Percentiles rank a stretch among this genome's conserved stretches.
Conservation (phyloP, 1,140 invertebrate genomes). For the Halesus radiatus region DNA sequence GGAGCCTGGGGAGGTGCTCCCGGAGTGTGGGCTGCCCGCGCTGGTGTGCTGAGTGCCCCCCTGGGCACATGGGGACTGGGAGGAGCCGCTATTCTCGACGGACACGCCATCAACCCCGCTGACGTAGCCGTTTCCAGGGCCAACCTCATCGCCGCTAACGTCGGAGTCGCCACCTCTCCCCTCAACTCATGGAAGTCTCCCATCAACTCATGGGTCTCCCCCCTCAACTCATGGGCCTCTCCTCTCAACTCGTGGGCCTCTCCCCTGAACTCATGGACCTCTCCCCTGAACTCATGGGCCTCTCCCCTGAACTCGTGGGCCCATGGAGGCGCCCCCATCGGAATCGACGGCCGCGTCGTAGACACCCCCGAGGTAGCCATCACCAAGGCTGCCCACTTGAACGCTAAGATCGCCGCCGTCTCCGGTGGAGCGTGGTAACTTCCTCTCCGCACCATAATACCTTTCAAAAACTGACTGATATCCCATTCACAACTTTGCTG, state of each 20-base stretch:
- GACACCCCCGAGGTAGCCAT: slow-evolving; percentile 67
- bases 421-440: background rate
- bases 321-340: no score
- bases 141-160: no score
- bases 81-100: no score
- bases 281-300: no score
- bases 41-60: background rate
- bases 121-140: no score
- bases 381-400: slow-evolving; percentile 59
- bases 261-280: slow-evolving; percentile 53
- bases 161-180: background rate
- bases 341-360: slow-evolving; percentile 34
- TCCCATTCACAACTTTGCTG: no score
- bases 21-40: slow-evolving; percentile 42
- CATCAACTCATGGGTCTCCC: background rate
- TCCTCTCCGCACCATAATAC: background rate
- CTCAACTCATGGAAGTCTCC: background rate
- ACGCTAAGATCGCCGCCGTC: slow-evolving; percentile 44
- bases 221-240: no score
- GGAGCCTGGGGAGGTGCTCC: slow-evolving; percentile 58
- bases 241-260: slow-evolving; percentile 43
- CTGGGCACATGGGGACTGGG: no score
- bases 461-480: no score
- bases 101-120: no score
- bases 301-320: slow-evolving; percentile 4